Conservation (phyloP, 92 coral and sea anemone genomes). For the Bergia puertoricense region DNA sequence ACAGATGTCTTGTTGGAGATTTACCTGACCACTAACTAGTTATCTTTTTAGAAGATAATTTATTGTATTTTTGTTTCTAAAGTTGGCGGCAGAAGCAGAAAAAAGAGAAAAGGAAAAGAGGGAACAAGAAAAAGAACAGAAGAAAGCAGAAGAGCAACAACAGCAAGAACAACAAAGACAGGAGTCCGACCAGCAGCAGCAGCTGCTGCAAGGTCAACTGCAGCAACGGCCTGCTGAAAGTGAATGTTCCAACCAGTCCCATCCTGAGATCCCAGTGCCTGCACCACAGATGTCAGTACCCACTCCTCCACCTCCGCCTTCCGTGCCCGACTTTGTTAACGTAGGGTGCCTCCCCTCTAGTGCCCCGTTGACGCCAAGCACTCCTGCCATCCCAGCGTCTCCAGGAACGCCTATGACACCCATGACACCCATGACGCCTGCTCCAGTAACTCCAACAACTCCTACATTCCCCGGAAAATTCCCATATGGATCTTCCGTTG, state of each 20-base stretch:
- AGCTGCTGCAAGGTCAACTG: constrained; percentile 17
- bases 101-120: constrained; percentile 38
- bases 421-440: constrained; percentile 69
- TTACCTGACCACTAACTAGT: not conserved
- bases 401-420: constrained; percentile 75
- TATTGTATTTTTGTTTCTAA: not conserved
- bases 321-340: not conserved
- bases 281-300: constrained; percentile 38
- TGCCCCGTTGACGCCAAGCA: constrained; percentile 44
- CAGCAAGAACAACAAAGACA: constrained; percentile 34
- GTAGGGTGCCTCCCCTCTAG: constrained; percentile 20
- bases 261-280: constrained; percentile 19
- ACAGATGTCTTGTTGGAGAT: not conserved
- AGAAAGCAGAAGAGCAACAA: constrained; percentile 35
- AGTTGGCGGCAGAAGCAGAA: constrained; percentile 44
- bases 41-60: not conserved
- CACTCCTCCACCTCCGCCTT: constrained; percentile 41
- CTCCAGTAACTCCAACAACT: constrained; percentile 67
- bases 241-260: constrained; percentile 29
- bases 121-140: constrained; percentile 35
- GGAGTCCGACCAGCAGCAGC: constrained; percentile 34
- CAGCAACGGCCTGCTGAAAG: constrained; percentile 24
- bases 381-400: constrained; percentile 55
- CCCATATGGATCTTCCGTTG: constrained; percentile 26
- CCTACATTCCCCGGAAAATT: constrained; percentile 62